Conservation (phyloP, 1,140 invertebrate species). For the Drosophila leontia region DNA sequence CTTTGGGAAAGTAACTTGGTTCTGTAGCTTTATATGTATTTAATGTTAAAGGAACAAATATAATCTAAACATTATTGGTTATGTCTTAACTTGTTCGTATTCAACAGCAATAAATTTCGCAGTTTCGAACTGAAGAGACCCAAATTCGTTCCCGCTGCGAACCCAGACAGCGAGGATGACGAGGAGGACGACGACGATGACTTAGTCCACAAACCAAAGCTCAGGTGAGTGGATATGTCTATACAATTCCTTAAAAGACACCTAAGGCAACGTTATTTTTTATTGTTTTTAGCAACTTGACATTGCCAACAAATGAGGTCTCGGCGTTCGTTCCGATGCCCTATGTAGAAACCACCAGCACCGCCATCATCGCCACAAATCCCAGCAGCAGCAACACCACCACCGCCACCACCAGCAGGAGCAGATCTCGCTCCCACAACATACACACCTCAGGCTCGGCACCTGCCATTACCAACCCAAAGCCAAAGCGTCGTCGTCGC, state of each 20-base stretch:
- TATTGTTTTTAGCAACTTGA: slow-evolving; percentile 48
- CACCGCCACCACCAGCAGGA: slow-evolving; percentile 47
- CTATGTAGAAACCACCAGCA: slow-evolving; percentile 35
- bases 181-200: slow-evolving; percentile 62
- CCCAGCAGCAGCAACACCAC: slow-evolving; percentile 12
- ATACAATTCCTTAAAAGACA: not conserved
- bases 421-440: slow-evolving; percentile 53
- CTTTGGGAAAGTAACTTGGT: too few relatives aligned
- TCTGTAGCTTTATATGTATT: not conserved
- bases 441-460: slow-evolving; percentile 66
- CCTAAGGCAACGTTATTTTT: not conserved
- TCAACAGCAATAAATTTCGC: slow-evolving; percentile 68
- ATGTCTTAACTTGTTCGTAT: not conserved
- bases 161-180: slow-evolving; percentile 65
- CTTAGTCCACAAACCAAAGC: slow-evolving; percentile 61
- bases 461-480: slow-evolving; percentile 42
- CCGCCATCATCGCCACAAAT: slow-evolving; percentile 13
- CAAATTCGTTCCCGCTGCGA: slow-evolving; percentile 57
- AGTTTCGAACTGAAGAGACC: slow-evolving; percentile 72
- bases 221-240: slow-evolving; percentile 36
- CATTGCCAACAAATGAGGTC: slow-evolving; percentile 61
- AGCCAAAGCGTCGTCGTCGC: slow-evolving; percentile 68
- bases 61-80: not conserved
- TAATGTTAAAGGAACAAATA: not conserved
- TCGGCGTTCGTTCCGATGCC: slow-evolving; percentile 71